phyloP scores from a whole-genome alignment of 2,113 vertebrate genomes.

The Rallus limicola region DNA sequence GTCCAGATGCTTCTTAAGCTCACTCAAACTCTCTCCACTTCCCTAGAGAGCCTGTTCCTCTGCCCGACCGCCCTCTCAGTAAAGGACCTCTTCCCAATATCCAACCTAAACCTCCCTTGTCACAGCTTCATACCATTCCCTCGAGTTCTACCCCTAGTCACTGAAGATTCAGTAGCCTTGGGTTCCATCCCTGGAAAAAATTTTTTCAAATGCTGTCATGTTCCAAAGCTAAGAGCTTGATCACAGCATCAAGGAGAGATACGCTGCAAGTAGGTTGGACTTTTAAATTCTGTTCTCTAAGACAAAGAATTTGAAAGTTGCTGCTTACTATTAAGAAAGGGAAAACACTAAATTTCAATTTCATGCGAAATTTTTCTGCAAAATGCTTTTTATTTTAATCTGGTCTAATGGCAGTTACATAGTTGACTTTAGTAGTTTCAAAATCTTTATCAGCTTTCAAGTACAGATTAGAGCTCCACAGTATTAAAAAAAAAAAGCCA shows the following conservation, averaged over 20 bases:
- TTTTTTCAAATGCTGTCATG: not conserved
- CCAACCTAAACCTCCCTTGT: too few relatives aligned
- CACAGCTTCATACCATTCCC: too few relatives aligned
- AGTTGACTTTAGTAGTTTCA: not conserved
- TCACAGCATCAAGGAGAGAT: not conserved
- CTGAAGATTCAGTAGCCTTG: not conserved
- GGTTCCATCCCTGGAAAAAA: not conserved
- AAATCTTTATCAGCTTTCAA: conserved; percentile 10
- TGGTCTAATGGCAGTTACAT: not conserved
- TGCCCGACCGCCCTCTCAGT: too few relatives aligned
- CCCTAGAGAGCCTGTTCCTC: too few relatives aligned
- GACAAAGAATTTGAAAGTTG: not conserved
- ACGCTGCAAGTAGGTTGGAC: not conserved
- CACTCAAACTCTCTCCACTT: too few relatives aligned
- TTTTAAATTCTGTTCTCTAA: not conserved
- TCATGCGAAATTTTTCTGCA: not conserved
- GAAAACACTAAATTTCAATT: not conserved
- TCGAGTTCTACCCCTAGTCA: too few relatives aligned
- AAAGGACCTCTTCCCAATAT: too few relatives aligned
- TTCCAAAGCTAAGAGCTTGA: not conserved
- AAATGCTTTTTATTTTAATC: not conserved
- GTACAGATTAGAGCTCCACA: not conserved
- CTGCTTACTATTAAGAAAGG: not conserved
- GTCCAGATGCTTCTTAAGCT: too few relatives aligned
- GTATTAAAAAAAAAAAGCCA: not conserved